Evolutionary conservation across 2,797 vertebrate genomes (phyloP).

Genomic region (Bucorvus abyssinicus): DNA sequence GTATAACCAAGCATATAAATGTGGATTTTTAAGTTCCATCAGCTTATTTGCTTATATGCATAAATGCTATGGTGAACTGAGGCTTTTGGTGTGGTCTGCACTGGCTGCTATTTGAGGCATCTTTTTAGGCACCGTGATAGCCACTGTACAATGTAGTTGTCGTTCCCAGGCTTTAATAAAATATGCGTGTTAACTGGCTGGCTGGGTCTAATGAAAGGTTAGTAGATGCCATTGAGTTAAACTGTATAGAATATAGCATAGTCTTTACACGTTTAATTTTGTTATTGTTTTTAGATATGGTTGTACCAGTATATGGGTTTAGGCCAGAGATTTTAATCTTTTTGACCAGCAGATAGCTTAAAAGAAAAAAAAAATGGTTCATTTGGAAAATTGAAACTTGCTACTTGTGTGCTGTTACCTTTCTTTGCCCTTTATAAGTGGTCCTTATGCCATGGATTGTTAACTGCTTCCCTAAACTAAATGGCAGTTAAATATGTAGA

Average conservation of each 20-base stretch:
- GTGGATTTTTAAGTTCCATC: not conserved
- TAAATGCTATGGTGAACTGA: not conserved
- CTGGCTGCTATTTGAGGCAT: not conserved
- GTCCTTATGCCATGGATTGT: not conserved
- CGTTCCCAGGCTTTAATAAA: not conserved
- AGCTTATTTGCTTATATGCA: not conserved
- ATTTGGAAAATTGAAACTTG: not conserved
- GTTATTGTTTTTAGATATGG: not conserved
- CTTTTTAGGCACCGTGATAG: not conserved
- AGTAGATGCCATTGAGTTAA: not conserved
- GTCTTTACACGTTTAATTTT: not conserved
- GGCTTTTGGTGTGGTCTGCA: not conserved
- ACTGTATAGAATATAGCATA: not conserved
- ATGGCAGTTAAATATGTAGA: not conserved
- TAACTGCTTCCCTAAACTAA: not conserved
- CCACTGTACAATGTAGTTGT: not conserved
- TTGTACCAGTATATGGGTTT: not conserved
- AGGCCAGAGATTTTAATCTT: not conserved
- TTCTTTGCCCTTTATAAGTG: not conserved
- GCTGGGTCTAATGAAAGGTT: not conserved
- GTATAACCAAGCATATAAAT: not conserved
- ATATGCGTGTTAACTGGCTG: not conserved
- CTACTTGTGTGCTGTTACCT: not conserved
- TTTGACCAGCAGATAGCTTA: not conserved
- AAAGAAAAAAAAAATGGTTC: not conserved